Percentiles rank a stretch among this genome's conserved stretches.
Evolutionary conservation across 2,797 vertebrate species (phyloP).

Genomic region (Acanthurus leucopareius): DNA sequence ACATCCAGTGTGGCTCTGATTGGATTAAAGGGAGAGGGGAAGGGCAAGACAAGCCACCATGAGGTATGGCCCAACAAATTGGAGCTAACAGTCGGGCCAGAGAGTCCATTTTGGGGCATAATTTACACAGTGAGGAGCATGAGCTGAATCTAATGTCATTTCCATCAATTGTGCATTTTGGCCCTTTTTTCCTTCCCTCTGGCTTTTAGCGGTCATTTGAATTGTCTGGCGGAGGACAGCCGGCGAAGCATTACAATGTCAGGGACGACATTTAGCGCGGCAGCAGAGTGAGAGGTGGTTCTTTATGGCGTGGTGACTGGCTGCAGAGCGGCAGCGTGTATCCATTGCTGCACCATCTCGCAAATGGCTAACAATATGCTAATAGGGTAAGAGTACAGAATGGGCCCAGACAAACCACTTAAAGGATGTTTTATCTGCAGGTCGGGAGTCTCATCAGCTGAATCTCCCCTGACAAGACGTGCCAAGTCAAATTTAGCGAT

Average conservation of each 20-base stretch:
- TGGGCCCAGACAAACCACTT: slow-evolving; percentile 69
- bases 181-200: slow-evolving; percentile 47
- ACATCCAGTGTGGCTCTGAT: slow-evolving; percentile 83
- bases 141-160: slow-evolving; percentile 83
- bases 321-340: slow-evolving; percentile 24
- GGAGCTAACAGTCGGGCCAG: slow-evolving; percentile 80
- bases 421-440: slow-evolving; percentile 80
- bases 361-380: slow-evolving; percentile 79
- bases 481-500: slow-evolving; percentile 79
- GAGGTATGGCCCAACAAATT: slow-evolving; percentile 84
- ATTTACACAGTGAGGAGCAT: slow-evolving; percentile 85
- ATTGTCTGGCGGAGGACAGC: slow-evolving; percentile 68
- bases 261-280: slow-evolving; percentile 65
- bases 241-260: slow-evolving; percentile 72
- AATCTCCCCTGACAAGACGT: slow-evolving; percentile 75
- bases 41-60: slow-evolving; percentile 73
- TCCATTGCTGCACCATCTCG: slow-evolving; percentile 55
- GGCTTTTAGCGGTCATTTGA: slow-evolving; percentile 81
- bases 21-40: slow-evolving; percentile 82
- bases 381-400: slow-evolving; percentile 71
- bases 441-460: slow-evolving; percentile 70
- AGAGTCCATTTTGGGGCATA: slow-evolving; percentile 84
- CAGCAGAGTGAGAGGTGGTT: slow-evolving; percentile 69
- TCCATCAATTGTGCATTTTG: slow-evolving; percentile 84
- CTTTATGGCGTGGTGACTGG: slow-evolving; percentile 73